These are phyloP conservation scores for Phaenicophaeus curvirostris DNA, from an alignment of 2,797 vertebrate genomes.

Conservation along the genomic window DNA sequence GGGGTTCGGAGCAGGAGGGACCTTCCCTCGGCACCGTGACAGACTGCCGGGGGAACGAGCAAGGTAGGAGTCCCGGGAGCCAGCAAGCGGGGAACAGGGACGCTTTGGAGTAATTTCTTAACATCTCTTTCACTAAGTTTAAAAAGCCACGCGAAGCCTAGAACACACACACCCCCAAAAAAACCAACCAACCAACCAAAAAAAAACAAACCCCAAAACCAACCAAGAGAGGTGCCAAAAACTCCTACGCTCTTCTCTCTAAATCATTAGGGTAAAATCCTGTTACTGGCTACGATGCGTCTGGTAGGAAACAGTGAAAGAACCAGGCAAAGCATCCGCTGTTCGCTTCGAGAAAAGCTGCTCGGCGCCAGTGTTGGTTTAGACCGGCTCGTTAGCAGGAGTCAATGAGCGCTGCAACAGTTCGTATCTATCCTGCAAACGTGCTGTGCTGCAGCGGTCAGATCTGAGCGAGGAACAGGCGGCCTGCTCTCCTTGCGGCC, in stretches of 20 bases:
- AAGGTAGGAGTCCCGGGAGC: background rate
- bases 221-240: background rate
- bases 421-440: background rate
- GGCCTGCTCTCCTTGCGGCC: background rate
- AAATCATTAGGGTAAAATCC: background rate
- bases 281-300: background rate
- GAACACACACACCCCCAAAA: no score
- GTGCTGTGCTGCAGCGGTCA: background rate
- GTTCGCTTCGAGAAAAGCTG: background rate
- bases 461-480: background rate
- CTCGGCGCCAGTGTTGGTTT: background rate
- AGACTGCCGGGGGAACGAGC: rapidly evolving
- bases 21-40: background rate
- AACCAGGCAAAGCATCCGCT: background rate
- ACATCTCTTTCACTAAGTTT: background rate
- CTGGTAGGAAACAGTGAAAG: background rate
- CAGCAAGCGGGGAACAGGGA: background rate
- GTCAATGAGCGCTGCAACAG: background rate
- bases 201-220: no score
- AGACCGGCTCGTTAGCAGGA: background rate
- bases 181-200: no score
- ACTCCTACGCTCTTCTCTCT: background rate
- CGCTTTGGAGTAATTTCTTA: background rate
- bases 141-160: background rate
- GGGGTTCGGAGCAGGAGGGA: background rate